Evolutionary conservation across 2,888 invertebrate species (phyloP).

Genomic region (Plagodis dolabraria): DNA sequence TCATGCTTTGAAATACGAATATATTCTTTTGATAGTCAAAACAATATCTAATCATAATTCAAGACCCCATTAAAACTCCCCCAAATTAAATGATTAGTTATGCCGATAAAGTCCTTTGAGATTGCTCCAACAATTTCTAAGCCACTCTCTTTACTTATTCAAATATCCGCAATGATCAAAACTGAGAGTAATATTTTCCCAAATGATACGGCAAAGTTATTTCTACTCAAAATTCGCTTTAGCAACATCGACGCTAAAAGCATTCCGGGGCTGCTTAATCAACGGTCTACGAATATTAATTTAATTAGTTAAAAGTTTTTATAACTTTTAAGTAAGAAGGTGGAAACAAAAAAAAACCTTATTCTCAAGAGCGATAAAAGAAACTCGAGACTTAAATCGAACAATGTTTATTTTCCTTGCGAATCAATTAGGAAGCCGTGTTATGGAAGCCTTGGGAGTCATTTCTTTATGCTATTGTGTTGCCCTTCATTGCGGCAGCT

Average conservation of each 20-base stretch:
- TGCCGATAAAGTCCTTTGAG: conserved; percentile 49
- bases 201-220: conserved; percentile 63
- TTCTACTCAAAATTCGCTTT: conserved; percentile 57
- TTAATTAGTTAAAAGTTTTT: conserved; percentile 77
- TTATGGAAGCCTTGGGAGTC: conserved; percentile 33
- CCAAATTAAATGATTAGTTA: conserved; percentile 44
- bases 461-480: conserved; percentile 43
- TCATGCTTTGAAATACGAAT: no score
- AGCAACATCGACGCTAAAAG: conserved; percentile 72
- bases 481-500: conserved; percentile 47
- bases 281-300: conserved; percentile 76
- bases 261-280: conserved; percentile 76
- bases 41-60: no score
- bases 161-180: conserved; percentile 64
- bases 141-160: conserved; percentile 60
- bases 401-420: conserved; percentile 48
- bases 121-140: conserved; percentile 57
- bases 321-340: conserved; percentile 70
- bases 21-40: no score
- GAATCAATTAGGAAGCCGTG: conserved; percentile 53
- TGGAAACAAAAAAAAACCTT: conserved; percentile 61
- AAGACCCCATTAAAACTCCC: conserved; percentile 30
- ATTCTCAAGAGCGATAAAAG: conserved; percentile 38
- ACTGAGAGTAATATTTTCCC: conserved; percentile 61
- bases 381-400: conserved; percentile 42